Base-by-base conservation (phyloP, 2,797 vertebrate species). In the Tadarida brasiliensis region DNA sequence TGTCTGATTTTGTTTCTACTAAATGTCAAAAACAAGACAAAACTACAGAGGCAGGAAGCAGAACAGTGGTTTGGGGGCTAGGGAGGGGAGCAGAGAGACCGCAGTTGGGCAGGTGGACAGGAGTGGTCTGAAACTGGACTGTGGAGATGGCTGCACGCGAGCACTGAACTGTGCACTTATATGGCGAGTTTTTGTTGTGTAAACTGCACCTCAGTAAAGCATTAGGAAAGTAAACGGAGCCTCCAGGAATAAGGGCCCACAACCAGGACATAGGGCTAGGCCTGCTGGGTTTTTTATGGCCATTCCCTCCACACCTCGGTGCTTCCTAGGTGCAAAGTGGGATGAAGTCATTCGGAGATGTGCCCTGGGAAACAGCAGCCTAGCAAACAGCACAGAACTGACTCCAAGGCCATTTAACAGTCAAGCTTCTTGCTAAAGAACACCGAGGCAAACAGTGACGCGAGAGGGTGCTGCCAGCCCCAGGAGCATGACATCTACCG, bases 1-100 rank as follows among this genome's bases (percentile, higher is more conserved):
- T 0, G 0, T 20, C 0, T 3, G 54, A 47, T 0, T 44, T 56
- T 11, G 3, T 14, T 10, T 76, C 71, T 57, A 1, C 2, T 19
- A 16, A 22, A n/a, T n/a, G 54, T 17, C 3, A 33, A 33, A 16
- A 15, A 73, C 20, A 22, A 39, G 24, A 11, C 17, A 1, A 8
- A 68, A 11, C 47, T 24, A 1, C 0, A 3, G 56, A 15, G 11
- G 33, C 59, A n/a, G 57, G 39, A 24, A 16, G 17, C 47, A 49
- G 63, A 6, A 4, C 7, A 0, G 5, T 5, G 47, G 24, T 1
- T 1, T 15, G 33, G 12, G 0, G 1, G 61, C 20, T 51, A 56
- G 28, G 47, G 24, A 11, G 12, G 10, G 44, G 47, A 44, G 20
- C 24, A 19, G 35, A 7, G 19, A 8, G 20, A 26, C 14, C 15